Conservation (phyloP, 2,888 invertebrate genomes). For the Caenorhabditis panamensis region DNA sequence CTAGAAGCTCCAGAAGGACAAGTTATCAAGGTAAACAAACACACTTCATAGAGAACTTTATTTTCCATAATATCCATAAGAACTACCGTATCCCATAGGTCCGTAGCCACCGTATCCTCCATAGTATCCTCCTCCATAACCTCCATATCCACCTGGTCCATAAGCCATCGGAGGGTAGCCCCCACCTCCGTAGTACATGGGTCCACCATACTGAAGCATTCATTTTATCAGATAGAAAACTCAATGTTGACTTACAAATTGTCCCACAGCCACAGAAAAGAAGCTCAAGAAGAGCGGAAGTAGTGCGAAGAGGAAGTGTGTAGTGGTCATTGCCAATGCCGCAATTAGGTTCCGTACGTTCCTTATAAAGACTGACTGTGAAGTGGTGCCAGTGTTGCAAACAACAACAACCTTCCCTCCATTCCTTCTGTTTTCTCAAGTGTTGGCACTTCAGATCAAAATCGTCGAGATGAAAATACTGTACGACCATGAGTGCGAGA, state of each 20-base stretch:
- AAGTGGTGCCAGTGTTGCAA: neutral
- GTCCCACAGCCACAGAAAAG: conserved; percentile 14
- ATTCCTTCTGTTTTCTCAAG: conserved; percentile 11
- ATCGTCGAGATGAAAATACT: conserved; percentile 74
- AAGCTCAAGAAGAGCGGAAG: conserved; percentile 1
- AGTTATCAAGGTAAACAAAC: conserved; percentile 69
- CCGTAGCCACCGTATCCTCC: conserved; percentile 46
- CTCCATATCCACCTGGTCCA: conserved; percentile 28
- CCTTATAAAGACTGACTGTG: neutral
- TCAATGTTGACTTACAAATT: conserved; percentile 39
- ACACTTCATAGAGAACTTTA: conserved; percentile 12
- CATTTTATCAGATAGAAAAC: neutral
- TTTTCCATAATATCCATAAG: conserved; percentile 62
- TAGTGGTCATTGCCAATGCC: conserved; percentile 12
- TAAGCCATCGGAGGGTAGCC: conserved; percentile 48
- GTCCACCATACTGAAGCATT: conserved; percentile 36
- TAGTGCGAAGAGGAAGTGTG: neutral
- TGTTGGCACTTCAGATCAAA: conserved; percentile 65
- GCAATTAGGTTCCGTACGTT: neutral
- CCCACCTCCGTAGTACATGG: conserved; percentile 46
- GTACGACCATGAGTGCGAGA: conserved; percentile 67
- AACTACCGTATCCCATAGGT: conserved; percentile 50
- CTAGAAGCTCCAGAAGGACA: conserved; percentile 77
- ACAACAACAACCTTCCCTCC: conserved; percentile 24
- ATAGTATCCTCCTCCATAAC: conserved; percentile 16